Evolutionary conservation across 2,888 invertebrate genomes (phyloP).

Genomic region (Cecidostiba fungosa): DNA sequence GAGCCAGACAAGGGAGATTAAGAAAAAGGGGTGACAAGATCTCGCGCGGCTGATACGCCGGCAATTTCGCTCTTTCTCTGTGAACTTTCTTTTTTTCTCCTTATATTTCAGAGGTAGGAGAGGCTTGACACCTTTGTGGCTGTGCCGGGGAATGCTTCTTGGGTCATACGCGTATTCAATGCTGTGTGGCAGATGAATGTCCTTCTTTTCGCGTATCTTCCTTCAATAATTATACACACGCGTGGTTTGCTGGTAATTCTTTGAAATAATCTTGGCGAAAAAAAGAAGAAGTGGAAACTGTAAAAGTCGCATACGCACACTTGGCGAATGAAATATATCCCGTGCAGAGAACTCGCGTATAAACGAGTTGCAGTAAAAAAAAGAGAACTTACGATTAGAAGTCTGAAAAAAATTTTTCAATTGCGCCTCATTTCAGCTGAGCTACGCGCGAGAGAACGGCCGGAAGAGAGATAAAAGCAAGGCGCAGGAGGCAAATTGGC

Average conservation of each 20-base stretch:
- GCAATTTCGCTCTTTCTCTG: constrained; percentile 30
- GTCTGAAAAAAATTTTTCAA: not conserved
- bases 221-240: not conserved
- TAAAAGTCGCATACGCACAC: not conserved
- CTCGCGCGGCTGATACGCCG: constrained; percentile 38
- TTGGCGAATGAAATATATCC: not conserved
- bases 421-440: not conserved
- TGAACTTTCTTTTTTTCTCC: not conserved
- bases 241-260: no score
- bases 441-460: not conserved
- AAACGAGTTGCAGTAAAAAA: not conserved
- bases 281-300: not conserved
- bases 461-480: not conserved
- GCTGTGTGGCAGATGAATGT: not conserved
- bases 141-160: not conserved
- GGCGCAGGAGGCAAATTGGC: not conserved
- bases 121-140: not conserved
- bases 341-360: not conserved
- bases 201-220: not conserved
- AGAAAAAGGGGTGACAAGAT: constrained; percentile 30
- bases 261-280: no score
- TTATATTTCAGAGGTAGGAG: not conserved
- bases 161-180: not conserved
- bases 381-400: not conserved
- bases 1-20: constrained; percentile 28